Conservation (phyloP, 2,797 vertebrate species). For the Coendou prehensilis region DNA sequence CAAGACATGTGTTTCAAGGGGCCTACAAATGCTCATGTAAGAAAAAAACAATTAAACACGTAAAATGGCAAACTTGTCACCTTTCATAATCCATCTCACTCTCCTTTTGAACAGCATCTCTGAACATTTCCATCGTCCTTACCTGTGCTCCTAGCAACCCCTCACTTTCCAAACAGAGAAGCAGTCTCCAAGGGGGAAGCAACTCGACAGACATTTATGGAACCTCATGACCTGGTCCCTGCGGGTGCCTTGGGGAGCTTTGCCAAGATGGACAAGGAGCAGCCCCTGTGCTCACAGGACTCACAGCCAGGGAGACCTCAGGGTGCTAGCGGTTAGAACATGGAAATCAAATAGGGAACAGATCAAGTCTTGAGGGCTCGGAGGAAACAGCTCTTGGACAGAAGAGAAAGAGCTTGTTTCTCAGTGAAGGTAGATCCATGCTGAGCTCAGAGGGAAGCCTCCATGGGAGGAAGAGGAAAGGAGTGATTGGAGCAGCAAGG, state of each 20-base stretch:
- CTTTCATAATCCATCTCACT: background rate
- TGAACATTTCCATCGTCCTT: background rate
- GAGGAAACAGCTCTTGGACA: too few relatives aligned
- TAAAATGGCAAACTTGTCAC: background rate
- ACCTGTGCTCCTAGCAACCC: background rate
- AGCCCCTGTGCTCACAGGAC: background rate
- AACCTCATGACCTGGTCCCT: background rate
- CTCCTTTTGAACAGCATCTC: background rate
- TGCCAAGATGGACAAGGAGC: too few relatives aligned
- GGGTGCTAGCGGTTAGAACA: background rate
- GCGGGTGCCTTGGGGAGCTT: background rate
- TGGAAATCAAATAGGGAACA: background rate
- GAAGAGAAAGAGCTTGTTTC: background rate
- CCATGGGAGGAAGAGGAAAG: too few relatives aligned
- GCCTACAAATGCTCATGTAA: fast-evolving
- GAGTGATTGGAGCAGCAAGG: background rate
- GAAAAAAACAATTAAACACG: background rate
- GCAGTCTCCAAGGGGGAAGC: background rate
- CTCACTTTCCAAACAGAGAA: background rate
- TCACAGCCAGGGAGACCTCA: background rate
- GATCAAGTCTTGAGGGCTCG: background rate
- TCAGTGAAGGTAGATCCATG: background rate
- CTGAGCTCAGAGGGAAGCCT: background rate
- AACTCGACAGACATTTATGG: background rate
- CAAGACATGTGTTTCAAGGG: too few relatives aligned